phyloP scores from a whole-genome alignment of 2,113 vertebrate species.

The Sylvia atricapilla region DNA sequence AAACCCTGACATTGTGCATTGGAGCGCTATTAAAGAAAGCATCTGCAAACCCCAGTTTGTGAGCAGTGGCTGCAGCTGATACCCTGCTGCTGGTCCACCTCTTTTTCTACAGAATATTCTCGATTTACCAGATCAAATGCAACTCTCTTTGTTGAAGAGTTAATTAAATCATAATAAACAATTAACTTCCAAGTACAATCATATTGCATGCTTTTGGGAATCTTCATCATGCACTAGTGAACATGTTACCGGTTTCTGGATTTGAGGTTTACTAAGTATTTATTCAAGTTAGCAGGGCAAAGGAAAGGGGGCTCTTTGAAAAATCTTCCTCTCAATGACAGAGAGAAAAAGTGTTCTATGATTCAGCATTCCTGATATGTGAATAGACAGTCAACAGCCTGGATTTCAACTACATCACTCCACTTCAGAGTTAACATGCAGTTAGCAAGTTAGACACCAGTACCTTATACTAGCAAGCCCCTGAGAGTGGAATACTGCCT shows the following conservation, averaged over 20 bases:
- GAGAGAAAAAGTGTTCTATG: not conserved
- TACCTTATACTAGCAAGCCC: not conserved
- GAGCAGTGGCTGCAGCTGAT: not conserved
- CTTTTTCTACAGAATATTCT: conserved; percentile 31
- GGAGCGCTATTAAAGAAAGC: conserved; percentile 14
- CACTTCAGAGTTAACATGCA: not conserved
- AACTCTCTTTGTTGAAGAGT: not conserved
- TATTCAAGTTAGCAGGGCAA: not conserved
- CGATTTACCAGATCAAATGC: not conserved
- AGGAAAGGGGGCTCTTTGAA: not conserved
- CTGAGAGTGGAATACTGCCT: not conserved
- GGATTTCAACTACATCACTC: not conserved
- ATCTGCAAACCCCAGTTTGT: not conserved
- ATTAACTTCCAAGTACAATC: not conserved
- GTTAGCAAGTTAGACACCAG: not conserved
- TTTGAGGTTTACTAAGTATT: not conserved
- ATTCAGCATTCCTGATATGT: not conserved
- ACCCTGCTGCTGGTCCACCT: not conserved
- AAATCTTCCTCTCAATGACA: not conserved
- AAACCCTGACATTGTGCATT: not conserved
- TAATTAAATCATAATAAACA: not conserved
- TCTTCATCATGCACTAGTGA: not conserved
- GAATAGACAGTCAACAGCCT: not conserved
- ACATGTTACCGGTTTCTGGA: not conserved
- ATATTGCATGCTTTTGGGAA: not conserved